Percentiles rank a stretch among this genome's conserved stretches.
Conservation (phyloP, 2,113 vertebrate genomes). For the Nothobranchius kuhntae region DNA sequence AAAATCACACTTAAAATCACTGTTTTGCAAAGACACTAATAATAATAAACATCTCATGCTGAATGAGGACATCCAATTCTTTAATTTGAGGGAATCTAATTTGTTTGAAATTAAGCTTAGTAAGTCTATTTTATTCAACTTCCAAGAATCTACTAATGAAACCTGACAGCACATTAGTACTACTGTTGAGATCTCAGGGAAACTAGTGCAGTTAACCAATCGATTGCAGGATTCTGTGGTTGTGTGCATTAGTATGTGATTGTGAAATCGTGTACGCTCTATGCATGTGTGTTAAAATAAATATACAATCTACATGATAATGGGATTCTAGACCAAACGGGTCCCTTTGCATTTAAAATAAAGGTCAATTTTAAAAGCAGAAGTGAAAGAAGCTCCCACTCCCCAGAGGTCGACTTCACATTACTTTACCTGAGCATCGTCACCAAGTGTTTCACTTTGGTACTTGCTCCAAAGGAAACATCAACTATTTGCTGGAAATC, state of each 20-base stretch:
- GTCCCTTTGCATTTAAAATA: slow-evolving; percentile 54
- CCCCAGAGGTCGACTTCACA: slow-evolving; percentile 54
- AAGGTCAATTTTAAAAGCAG: slow-evolving; percentile 28
- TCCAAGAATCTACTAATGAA: slow-evolving; percentile 5
- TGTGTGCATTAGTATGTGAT: slow-evolving; percentile 53
- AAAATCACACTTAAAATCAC: not conserved
- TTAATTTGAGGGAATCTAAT: slow-evolving; percentile 2
- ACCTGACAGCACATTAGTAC: slow-evolving; percentile 2
- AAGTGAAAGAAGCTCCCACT: slow-evolving; percentile 38
- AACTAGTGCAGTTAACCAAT: slow-evolving; percentile 15
- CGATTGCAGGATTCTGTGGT: slow-evolving; percentile 22
- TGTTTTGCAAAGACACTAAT: slow-evolving; percentile 11
- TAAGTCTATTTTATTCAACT: not conserved
- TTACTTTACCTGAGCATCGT: slow-evolving; percentile 67
- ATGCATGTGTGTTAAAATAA: slow-evolving; percentile 59
- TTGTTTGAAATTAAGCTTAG: slow-evolving; percentile 5
- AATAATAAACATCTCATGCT: slow-evolving; percentile 9
- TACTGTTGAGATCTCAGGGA: not conserved
- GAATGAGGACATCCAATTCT: not conserved
- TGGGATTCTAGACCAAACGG: slow-evolving; percentile 51
- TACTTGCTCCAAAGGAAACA: slow-evolving; percentile 31
- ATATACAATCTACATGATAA: slow-evolving; percentile 62
- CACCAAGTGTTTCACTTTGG: slow-evolving; percentile 27
- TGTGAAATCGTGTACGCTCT: slow-evolving; percentile 44
- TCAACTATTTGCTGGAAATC: slow-evolving; percentile 14